Conservation (phyloP, 1,140 invertebrate species). For the Calliopsis andreniformis region DNA sequence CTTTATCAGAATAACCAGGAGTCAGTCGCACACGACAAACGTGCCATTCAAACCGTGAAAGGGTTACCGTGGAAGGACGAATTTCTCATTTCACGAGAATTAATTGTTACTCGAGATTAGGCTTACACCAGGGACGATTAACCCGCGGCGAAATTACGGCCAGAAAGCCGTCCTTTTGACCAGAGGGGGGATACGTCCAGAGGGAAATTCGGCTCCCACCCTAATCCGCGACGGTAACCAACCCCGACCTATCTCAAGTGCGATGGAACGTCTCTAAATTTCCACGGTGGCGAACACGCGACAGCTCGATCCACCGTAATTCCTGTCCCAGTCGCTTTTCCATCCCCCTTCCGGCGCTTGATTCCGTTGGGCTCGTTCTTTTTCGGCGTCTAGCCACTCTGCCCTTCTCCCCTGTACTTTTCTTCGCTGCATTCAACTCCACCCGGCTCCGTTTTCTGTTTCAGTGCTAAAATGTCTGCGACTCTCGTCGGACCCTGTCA, state of each 20-base stretch:
- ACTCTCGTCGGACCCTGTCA: conserved; percentile 92
- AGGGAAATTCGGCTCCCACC: neutral
- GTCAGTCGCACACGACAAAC: neutral
- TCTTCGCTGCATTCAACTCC: conserved; percentile 14
- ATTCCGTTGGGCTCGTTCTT: neutral
- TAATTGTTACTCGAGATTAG: neutral
- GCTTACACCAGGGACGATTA: neutral
- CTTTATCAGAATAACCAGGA: neutral
- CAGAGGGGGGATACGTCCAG: neutral
- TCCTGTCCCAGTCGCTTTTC: conserved; percentile 27
- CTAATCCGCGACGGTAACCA: conserved; percentile 10
- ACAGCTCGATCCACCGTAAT: conserved; percentile 21
- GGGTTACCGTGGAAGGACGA: neutral
- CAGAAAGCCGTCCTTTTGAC: neutral
- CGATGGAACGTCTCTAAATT: conserved; percentile 6
- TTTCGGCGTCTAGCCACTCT: neutral
- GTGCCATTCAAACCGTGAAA: conserved; percentile 1
- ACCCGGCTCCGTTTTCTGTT: conserved; percentile 80
- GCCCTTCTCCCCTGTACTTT: neutral
- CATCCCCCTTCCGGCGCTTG: conserved; percentile 1
- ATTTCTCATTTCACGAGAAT: neutral
- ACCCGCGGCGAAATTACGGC: conserved; percentile 1
- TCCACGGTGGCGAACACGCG: conserved; percentile 5
- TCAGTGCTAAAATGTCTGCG: conserved; percentile 95
- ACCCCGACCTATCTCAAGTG: conserved; percentile 7